Conservation (phyloP, 1,140 invertebrate genomes). For the Odontomachus brunneus region DNA sequence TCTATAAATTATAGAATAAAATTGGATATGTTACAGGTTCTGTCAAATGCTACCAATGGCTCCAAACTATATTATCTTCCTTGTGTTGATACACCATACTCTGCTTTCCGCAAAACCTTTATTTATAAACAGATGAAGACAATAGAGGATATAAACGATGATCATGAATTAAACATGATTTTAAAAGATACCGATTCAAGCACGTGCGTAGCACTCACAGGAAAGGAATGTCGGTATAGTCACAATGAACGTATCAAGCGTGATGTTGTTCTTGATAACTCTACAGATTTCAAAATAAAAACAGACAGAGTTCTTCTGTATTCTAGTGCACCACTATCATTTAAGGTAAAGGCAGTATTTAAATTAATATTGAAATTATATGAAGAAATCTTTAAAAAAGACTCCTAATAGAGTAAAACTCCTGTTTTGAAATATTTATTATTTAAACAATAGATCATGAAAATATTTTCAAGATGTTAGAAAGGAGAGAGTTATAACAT, state of each 20-base stretch:
- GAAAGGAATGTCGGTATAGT: slow-evolving; percentile 77
- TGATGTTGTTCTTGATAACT: slow-evolving; percentile 34
- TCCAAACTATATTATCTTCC: slow-evolving; percentile 70
- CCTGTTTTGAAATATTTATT: not conserved
- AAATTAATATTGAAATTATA: slow-evolving; percentile 8
- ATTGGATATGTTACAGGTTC: slow-evolving; percentile 29
- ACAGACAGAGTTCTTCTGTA: slow-evolving; percentile 74
- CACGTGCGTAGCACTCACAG: slow-evolving; percentile 77
- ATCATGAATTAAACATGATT: slow-evolving; percentile 76
- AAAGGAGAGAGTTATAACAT: too few relatives aligned
- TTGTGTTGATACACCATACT: slow-evolving; percentile 76
- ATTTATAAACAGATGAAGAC: slow-evolving; percentile 73
- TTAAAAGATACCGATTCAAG: slow-evolving; percentile 74
- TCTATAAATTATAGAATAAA: not conserved
- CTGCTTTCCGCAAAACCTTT: slow-evolving; percentile 72
- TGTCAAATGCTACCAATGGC: slow-evolving; percentile 25
- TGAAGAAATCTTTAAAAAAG: too few relatives aligned
- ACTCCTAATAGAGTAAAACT: not conserved
- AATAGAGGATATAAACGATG: slow-evolving; percentile 73
- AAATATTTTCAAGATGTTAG: too few relatives aligned
- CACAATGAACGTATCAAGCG: slow-evolving; percentile 76
- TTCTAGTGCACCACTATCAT: slow-evolving; percentile 62
- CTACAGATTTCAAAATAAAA: slow-evolving; percentile 52
- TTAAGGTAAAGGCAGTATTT: slow-evolving; percentile 69
- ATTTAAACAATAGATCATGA: not conserved